phyloP scores from a whole-genome alignment of 2,888 invertebrate genomes.

The Pseudanteris insignis region DNA sequence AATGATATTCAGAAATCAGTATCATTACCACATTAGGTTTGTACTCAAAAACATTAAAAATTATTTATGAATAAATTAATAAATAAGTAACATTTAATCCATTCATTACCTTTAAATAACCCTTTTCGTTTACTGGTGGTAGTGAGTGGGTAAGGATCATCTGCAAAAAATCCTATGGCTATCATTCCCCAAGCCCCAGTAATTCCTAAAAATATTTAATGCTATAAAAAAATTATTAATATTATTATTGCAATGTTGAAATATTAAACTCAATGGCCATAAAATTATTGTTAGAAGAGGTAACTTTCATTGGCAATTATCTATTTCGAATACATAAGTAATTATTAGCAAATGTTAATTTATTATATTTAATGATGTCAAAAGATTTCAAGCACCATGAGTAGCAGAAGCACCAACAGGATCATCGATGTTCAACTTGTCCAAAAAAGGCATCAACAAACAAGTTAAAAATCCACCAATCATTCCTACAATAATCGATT shows the following conservation, averaged over 20 bases:
- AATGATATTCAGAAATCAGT: no score
- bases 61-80: no score
- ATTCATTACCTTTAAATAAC: conserved; percentile 73
- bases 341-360: no score
- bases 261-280: no score
- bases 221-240: background rate
- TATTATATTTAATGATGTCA: no score
- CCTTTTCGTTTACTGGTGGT: conserved; percentile 83
- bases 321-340: no score
- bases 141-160: conserved; percentile 81
- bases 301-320: no score
- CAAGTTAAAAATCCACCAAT: conserved; percentile 82
- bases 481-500: conserved; percentile 82
- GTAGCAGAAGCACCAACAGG: conserved; percentile 93
- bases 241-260: no score
- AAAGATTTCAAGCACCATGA: no score
- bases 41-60: no score
- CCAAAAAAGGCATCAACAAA: conserved; percentile 77
- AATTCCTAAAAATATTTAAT: conserved; percentile 59
- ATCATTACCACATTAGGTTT: no score
- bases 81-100: background rate
- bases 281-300: no score
- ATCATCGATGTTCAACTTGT: conserved; percentile 83
- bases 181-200: conserved; percentile 76
- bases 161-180: conserved; percentile 89